phyloP scores from a whole-genome alignment of 2,797 vertebrate species.

The Tokudaia muenninki region DNA sequence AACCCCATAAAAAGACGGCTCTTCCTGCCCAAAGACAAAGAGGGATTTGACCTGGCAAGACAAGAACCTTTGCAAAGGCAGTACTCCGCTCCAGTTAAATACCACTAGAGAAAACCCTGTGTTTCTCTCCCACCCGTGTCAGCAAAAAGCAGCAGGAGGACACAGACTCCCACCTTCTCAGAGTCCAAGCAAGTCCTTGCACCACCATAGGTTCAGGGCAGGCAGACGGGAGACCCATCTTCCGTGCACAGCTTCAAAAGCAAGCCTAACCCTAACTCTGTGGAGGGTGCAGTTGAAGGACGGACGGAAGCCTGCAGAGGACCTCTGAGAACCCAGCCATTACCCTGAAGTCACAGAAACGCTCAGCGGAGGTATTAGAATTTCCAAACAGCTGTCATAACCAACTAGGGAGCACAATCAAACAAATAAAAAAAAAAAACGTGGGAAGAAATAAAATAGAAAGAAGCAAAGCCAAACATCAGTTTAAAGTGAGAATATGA shows the following conservation, averaged over 20 bases:
- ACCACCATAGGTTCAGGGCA: accelerated
- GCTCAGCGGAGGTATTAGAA: neutral
- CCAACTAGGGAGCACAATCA: neutral
- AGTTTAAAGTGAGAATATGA: neutral
- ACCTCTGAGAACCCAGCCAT: neutral
- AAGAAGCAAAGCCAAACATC: neutral
- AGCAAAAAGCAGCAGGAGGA: neutral
- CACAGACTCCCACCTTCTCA: neutral
- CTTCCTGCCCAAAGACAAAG: neutral
- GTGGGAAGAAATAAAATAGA: neutral
- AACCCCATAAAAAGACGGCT: neutral
- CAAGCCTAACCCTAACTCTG: neutral
- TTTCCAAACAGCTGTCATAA: neutral
- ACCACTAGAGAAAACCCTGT: neutral
- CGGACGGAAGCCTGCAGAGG: accelerated
- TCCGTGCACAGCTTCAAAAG: neutral
- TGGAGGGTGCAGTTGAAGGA: accelerated
- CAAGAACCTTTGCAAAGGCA: neutral
- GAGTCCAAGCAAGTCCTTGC: neutral
- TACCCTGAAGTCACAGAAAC: neutral
- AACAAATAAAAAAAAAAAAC: neutral
- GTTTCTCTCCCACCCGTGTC: neutral
- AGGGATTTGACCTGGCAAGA: neutral
- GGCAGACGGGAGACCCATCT: neutral
- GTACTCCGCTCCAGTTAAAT: neutral